Evolutionary conservation across 2,797 vertebrate species (phyloP).

Genomic region (Karalla daura): DNA sequence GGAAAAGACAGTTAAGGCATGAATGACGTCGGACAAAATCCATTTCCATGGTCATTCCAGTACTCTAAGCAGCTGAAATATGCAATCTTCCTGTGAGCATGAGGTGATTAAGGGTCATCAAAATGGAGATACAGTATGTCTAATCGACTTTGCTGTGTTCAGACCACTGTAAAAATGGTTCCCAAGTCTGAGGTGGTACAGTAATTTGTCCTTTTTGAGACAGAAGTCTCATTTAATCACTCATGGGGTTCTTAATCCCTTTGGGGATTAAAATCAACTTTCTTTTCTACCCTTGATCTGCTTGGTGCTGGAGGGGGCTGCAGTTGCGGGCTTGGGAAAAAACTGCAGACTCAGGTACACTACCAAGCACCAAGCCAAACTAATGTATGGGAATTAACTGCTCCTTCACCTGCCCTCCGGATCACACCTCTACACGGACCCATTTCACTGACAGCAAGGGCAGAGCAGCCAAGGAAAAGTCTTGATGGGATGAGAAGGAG

Average conservation of each 20-base stretch:
- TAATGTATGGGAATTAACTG: slow-evolving; percentile 70
- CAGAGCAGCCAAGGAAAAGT: slow-evolving; percentile 22
- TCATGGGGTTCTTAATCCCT: slow-evolving; percentile 76
- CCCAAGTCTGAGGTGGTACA: slow-evolving; percentile 74
- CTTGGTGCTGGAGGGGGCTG: slow-evolving; percentile 34
- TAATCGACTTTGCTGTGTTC: slow-evolving; percentile 64
- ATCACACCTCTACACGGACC: slow-evolving; percentile 29
- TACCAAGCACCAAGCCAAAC: slow-evolving; percentile 47
- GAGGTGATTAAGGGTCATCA: slow-evolving; percentile 54
- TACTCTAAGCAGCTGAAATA: slow-evolving; percentile 64
- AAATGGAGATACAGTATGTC: slow-evolving; percentile 61
- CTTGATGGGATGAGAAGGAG: slow-evolving; percentile 13
- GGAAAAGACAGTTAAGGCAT: slow-evolving; percentile 31
- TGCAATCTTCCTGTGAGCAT: slow-evolving; percentile 54
- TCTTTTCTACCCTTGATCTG: slow-evolving; percentile 73
- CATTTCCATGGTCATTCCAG: slow-evolving; percentile 29
- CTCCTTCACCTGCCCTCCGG: slow-evolving; percentile 36
- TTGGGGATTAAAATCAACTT: slow-evolving; percentile 75
- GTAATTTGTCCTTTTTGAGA: slow-evolving; percentile 73
- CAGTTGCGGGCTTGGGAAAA: slow-evolving; percentile 65
- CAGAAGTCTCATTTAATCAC: slow-evolving; percentile 75
- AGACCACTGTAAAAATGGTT: slow-evolving; percentile 66
- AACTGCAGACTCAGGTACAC: slow-evolving; percentile 60
- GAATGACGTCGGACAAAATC: slow-evolving; percentile 48
- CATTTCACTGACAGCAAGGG: slow-evolving; percentile 32